Evolutionary conservation across 1,140 invertebrate genomes (phyloP).

Genomic region (Neelides sp.): DNA sequence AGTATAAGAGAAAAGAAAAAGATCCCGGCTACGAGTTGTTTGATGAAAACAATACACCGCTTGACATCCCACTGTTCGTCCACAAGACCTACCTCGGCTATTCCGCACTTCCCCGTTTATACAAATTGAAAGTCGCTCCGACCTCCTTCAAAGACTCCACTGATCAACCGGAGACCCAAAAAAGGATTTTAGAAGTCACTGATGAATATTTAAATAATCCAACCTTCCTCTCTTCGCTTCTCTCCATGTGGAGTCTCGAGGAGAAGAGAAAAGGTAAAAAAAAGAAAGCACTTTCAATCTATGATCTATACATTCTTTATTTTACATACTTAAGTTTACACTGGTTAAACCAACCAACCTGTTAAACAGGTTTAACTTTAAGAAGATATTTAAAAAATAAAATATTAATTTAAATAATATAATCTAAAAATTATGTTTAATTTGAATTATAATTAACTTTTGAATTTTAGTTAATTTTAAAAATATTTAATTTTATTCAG

Average conservation of each 20-base stretch:
- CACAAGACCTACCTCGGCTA: conserved; percentile 23
- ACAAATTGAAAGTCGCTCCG: conserved; percentile 14
- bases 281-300: conserved; percentile 43
- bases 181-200: conserved; percentile 1
- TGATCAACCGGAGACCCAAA: conserved; percentile 2
- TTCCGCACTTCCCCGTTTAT: conserved; percentile 10
- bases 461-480: too few relatives aligned
- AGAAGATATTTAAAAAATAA: too few relatives aligned
- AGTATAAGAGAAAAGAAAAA: conserved; percentile 24
- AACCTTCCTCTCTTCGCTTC: conserved; percentile 55
- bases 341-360: too few relatives aligned
- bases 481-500: too few relatives aligned
- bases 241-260: conserved; percentile 65
- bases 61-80: conserved; percentile 15
- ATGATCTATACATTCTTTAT: conserved; percentile 57
- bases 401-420: too few relatives aligned
- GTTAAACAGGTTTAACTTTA: too few relatives aligned
- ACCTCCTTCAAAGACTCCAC: conserved; percentile 11
- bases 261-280: conserved; percentile 59
- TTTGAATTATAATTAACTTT: too few relatives aligned
- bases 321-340: conserved; percentile 42
- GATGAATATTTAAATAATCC: conserved; percentile 54
- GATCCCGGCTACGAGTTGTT: background rate
- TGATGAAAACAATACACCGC: too few relatives aligned
- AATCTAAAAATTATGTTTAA: too few relatives aligned